Conservation (phyloP, 2,888 invertebrate genomes). For the Chalcis sispes region DNA sequence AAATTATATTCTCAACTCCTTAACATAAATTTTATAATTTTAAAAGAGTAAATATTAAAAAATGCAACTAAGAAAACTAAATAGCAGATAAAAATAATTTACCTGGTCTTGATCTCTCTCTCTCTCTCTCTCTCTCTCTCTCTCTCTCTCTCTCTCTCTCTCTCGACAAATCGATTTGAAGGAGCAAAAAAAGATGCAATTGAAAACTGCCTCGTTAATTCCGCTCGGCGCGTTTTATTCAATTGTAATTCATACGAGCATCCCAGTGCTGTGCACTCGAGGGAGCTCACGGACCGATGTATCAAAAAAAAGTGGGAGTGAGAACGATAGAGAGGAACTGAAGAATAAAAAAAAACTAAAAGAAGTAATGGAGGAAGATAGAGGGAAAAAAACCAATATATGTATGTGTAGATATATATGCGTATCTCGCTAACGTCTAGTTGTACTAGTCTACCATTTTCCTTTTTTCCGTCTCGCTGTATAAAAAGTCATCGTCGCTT, state of each 20-base stretch:
- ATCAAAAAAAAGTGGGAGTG: conserved; percentile 23
- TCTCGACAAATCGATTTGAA: conserved; percentile 5
- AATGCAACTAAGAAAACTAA: too few species aligned
- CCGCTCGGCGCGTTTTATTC: conserved; percentile 6
- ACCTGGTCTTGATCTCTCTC: too few species aligned
- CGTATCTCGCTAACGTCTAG: too few species aligned
- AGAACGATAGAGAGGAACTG: neutral
- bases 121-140: too few species aligned
- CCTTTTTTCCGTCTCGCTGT: conserved; percentile 32
- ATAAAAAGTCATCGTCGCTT: conserved; percentile 19
- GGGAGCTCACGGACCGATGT: neutral
- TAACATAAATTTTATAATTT: too few species aligned
- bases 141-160: too few species aligned
- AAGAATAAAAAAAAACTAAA: neutral
- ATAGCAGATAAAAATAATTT: too few species aligned
- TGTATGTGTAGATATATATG: too few species aligned
- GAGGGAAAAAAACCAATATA: too few species aligned
- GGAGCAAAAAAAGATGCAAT: neutral
- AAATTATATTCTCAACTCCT: too few species aligned
- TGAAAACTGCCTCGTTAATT: conserved; percentile 23
- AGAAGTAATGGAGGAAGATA: too few species aligned
- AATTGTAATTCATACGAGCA: conserved; percentile 37
- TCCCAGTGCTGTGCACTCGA: neutral
- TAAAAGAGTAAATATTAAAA: too few species aligned
- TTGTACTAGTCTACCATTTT: conserved; percentile 16